Evolutionary conservation across 2,113 vertebrate genomes (phyloP).

Genomic region (Octodon degus): DNA sequence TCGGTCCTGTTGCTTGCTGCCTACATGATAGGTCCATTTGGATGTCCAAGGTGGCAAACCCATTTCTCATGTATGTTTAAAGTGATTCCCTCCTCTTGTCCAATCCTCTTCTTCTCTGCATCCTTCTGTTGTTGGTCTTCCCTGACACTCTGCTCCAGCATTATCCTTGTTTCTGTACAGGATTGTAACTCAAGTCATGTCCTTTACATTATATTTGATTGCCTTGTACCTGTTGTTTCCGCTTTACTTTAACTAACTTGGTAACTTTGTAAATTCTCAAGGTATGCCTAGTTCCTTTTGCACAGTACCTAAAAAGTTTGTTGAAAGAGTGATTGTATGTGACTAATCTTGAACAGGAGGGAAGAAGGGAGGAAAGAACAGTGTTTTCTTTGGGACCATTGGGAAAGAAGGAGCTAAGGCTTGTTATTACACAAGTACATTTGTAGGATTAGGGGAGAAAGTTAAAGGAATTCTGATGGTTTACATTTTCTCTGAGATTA

Average conservation of each 20-base stretch:
- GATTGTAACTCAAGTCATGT: too few species aligned
- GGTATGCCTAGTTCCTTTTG: neutral
- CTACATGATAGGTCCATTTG: neutral
- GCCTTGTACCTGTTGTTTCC: neutral
- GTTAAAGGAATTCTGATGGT: neutral
- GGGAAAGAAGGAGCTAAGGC: conserved; percentile 31
- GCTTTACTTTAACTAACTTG: neutral
- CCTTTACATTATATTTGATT: neutral
- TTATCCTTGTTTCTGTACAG: neutral
- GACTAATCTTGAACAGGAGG: neutral
- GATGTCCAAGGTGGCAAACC: neutral
- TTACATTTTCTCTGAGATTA: conserved; percentile 34
- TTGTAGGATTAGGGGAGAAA: conserved; percentile 4
- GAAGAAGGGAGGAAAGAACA: neutral
- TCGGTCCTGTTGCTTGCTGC: neutral
- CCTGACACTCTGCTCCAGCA: neutral
- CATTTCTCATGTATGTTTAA: neutral
- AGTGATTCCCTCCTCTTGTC: neutral
- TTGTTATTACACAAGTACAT: neutral
- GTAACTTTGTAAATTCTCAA: neutral
- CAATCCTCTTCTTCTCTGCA: neutral
- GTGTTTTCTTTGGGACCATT: neutral
- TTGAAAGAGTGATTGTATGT: neutral
- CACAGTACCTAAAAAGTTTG: neutral
- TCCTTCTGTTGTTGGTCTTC: neutral